Evolutionary conservation across 2,888 invertebrate species (phyloP).

Genomic region (Dynastes tityus): DNA sequence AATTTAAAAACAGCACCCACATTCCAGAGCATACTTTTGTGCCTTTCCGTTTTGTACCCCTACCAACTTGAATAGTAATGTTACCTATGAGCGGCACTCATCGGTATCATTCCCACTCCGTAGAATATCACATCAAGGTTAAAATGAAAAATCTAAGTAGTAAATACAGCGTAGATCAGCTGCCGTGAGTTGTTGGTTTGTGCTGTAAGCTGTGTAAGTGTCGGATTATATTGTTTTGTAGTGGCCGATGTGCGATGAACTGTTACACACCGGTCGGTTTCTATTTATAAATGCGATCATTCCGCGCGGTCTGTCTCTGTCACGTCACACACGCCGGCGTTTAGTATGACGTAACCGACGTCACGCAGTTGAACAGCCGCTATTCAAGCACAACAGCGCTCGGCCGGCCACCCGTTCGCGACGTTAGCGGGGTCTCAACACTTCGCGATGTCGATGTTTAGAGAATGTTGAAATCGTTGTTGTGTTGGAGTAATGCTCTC

Average conservation of each 20-base stretch:
- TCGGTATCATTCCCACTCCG: neutral
- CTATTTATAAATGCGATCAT: conserved; percentile 49
- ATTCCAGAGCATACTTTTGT: neutral
- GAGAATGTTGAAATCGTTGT: conserved; percentile 41
- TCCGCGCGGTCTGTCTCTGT: conserved; percentile 48
- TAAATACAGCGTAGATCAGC: conserved; percentile 23
- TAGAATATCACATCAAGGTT: neutral
- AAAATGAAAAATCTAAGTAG: neutral
- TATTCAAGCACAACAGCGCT: conserved; percentile 49
- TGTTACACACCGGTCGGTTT: conserved; percentile 48
- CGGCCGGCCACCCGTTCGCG: conserved; percentile 41
- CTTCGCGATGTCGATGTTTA: conserved; percentile 39
- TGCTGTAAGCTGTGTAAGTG: conserved; percentile 18
- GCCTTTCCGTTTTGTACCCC: neutral
- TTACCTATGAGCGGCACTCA: neutral
- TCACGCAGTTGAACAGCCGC: conserved; percentile 58
- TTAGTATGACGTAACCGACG: conserved; percentile 55
- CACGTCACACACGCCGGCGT: conserved; percentile 49
- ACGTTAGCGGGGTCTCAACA: conserved; percentile 30
- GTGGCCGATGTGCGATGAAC: conserved; percentile 48
- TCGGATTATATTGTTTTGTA: conserved; percentile 44
- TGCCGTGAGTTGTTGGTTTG: conserved; percentile 24
- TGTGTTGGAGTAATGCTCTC: conserved; percentile 8
- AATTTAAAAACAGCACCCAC: no score
- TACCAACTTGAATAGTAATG: neutral